Evolutionary conservation across 1,140 invertebrate genomes (phyloP), one percentile per base, ranked within the genome.

Genomic region (Cheumatopsyche charites): DNA sequence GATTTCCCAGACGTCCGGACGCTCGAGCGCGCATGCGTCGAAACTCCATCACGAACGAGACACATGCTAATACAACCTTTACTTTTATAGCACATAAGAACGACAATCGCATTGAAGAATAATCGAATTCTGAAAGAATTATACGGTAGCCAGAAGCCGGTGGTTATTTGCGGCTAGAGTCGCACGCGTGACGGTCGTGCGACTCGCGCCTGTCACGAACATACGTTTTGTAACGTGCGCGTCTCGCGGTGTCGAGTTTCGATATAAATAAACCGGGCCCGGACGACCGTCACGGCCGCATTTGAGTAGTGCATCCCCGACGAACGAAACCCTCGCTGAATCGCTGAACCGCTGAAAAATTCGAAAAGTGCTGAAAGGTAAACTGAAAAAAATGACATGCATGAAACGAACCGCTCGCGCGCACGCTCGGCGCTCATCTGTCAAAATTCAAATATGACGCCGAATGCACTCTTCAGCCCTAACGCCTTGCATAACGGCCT

Each of bases 211-310:
- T 9, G 29, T 36, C 29, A 36, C 9, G n/a, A n/a, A 36, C 29
- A 36, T 4, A 36, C 55, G 55, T 7, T 25, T 19, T 11, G 55
- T 13, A 12, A 3, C 6, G 17, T 23, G 55, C 9, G 29, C 29
- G 29, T n/a, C 49, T n/a, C 17, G 4, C 49, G 55, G 55, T 58
- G 55, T 58, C 55, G 55, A 58, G 55, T 58, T 58, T 58, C 55
- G 55, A 58, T 19, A 26, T 12, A 58, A 58, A 58, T 58, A 58
- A 19, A 23, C 19, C 17, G 29, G 29, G 29, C 43, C 43, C 4
- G 11, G 11, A 47, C 47, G 47, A 11, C 15, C 4, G 9, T 52
- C 47, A 17, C 19, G n/a, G 47, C 47, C 47, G 47, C 47, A 17
- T 17, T 52, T 17, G 19, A 52, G 7, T 7, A 13, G 5, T 19